Evolutionary conservation across 2,888 invertebrate genomes (phyloP), one percentile per base, ranked within the genome.

Genomic region (Diaphora mendica): DNA sequence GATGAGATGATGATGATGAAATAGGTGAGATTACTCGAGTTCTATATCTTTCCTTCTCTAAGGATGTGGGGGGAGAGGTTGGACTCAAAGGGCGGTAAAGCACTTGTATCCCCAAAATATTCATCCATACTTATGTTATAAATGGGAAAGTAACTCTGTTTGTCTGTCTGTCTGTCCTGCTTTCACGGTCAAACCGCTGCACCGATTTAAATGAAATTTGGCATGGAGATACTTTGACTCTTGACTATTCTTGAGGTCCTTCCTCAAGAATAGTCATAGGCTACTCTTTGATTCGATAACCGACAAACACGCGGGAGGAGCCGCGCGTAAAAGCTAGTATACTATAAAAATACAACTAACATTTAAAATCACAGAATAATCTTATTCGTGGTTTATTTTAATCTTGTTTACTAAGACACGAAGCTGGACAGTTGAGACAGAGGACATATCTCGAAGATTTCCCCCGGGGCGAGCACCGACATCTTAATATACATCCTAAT

Each of bases 391-490:
- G 48, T 48, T 48, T 48, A 33, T 48, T 67, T 48, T 11, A 67
- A 33, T 44, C 5, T 33, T 48, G 23, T 72, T 67, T 35, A 35
- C 64, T n/a, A 20, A 59, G 13, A 68, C 64, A 55, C 23, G 55
- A 59, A 35, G 33, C 72, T 30, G 33, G 23, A 33, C 64, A 51
- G 30, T 64, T 71, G 73, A 74, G 74, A 78, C 74, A 64, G 70
- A 66, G 44, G 68, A 80, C 73, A 78, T 67, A 75, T 82, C 76
- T 77, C 66, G 65, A 3, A 79, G 73, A 82, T 82, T 82, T 82
- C 82, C 82, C 82, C 11, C 3, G 76, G 74, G 82, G 26, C 26
- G 15, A 23, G 42, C 26, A 33, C 64, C 66, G 30, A 70, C 71
- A 70, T 76, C 80, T 76, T 80, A 73, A 72, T 72, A 67, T 44